Evolutionary conservation across 2,797 vertebrate species (phyloP), one percentile per base, ranked within the genome.

Genomic region (Arrhamphus sclerolepis): DNA sequence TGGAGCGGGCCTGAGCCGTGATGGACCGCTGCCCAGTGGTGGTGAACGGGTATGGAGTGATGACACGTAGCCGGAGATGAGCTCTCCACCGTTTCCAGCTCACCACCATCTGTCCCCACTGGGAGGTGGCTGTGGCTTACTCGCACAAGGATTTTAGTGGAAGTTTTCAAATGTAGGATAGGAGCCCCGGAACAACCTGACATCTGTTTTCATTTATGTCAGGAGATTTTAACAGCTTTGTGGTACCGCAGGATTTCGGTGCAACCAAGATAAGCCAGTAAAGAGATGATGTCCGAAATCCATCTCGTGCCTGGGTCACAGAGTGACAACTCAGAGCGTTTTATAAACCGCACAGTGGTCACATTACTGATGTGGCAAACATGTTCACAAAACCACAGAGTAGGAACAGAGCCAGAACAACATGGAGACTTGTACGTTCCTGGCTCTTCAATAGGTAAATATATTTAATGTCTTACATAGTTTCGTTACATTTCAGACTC

Each of bases 191-290:
- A 85, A 64, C 72, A 83, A 86, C 67, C 66, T 73, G 77, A 87
- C 91, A 92, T 92, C 90, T 93, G 92, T 77, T 92, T 89, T 83
- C 44, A 61, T 82, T 92, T 87, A 89, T 60, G 80, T 75, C 57
- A 2, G 62, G 59, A 86, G 85, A 77, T 86, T 87, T 88, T 85
- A 76, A 83, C 77, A 52, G 75, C 83, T 88, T 87, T 80, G 78
- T 77, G 86, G 87, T 84, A 77, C 76, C 70, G 75, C 74, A 83
- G 90, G 87, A 86, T 90, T 89, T 89, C 46, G 65, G 71, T 66
- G 73, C 49, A 53, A 85, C 85, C 70, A 77, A 91, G 90, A 91
- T 89, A 89, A 91, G 91, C 87, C 76, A 58, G 83, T 85, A 88
- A 91, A 86, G 76, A 78, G 82, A 89, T 92, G 79, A 87, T 73